phyloP scores from a whole-genome alignment of 2,797 vertebrate genomes.

The Ctenopoma kingsleyae region DNA sequence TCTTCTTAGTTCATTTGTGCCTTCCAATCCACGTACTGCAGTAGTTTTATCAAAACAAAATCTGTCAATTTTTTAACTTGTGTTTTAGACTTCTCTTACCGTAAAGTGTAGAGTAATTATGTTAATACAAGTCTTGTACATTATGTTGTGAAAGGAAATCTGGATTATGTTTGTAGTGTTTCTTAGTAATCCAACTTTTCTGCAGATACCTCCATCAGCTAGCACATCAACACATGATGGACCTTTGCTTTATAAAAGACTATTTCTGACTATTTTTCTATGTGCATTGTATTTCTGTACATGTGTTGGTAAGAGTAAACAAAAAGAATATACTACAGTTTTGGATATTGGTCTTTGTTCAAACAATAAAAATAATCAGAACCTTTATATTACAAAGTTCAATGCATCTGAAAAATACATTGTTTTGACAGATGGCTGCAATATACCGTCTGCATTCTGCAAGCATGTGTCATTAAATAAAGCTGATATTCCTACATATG shows the following conservation, averaged over 20 bases:
- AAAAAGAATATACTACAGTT: neutral
- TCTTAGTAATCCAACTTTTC: slow-evolving; percentile 18
- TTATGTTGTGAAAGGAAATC: slow-evolving; percentile 6
- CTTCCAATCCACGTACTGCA: slow-evolving; percentile 55
- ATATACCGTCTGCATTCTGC: neutral
- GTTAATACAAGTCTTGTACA: neutral
- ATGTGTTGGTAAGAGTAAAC: slow-evolving; percentile 60
- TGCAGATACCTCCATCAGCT: neutral
- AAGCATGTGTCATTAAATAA: neutral
- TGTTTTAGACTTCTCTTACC: slow-evolving; percentile 22
- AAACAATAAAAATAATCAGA: neutral
- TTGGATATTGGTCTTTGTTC: slow-evolving; percentile 2
- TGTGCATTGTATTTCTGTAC: slow-evolving; percentile 56
- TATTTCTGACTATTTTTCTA: slow-evolving; percentile 69
- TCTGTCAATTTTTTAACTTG: neutral
- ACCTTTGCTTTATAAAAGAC: slow-evolving; percentile 56
- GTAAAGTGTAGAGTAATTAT: slow-evolving; percentile 14
- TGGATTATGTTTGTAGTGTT: slow-evolving; percentile 15
- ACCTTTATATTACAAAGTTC: slow-evolving; percentile 32
- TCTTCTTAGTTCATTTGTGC: slow-evolving; percentile 56
- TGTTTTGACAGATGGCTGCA: neutral
- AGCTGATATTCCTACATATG: neutral
- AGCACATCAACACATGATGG: slow-evolving; percentile 36
- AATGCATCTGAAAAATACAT: neutral
- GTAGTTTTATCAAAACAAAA: slow-evolving; percentile 15